phyloP scores from a whole-genome alignment of 23 tunicate genomes.

The Clavelina lepadiformis region DNA sequence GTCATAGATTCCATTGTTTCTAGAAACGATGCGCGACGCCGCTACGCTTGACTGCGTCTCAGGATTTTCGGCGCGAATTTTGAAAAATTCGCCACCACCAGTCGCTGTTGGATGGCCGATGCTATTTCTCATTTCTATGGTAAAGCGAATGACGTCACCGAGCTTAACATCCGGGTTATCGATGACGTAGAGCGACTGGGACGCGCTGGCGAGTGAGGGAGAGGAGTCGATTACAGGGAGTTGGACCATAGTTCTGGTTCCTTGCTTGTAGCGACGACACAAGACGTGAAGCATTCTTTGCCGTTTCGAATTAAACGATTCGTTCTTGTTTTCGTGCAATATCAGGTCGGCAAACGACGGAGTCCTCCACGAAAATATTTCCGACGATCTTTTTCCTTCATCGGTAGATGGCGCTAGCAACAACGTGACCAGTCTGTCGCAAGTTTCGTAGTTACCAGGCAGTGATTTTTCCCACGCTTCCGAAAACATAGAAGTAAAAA shows the following conservation, averaged over 20 bases:
- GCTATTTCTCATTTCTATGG: not conserved
- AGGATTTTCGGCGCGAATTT: slow-evolving; percentile 22
- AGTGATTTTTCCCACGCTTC: slow-evolving; percentile 12
- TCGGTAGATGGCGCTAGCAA: not conserved
- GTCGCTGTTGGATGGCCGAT: not conserved
- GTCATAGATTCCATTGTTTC: slow-evolving; percentile 10
- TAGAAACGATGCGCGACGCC: slow-evolving; percentile 3
- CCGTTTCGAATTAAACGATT: not conserved
- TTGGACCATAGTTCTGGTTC: not conserved
- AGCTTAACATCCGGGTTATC: not conserved
- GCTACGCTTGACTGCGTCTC: slow-evolving; percentile 12
- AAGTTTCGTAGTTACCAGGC: not conserved
- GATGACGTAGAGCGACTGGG: not conserved
- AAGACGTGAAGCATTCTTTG: too few species aligned
- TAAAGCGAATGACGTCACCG: not conserved
- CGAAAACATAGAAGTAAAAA: too few species aligned
- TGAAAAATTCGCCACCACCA: slow-evolving; percentile 26
- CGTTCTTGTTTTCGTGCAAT: not conserved
- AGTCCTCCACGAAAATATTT: slow-evolving; percentile 17
- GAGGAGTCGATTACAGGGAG: not conserved
- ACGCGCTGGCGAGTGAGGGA: not conserved
- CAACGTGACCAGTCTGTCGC: not conserved
- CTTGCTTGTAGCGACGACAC: not conserved
- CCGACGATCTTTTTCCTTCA: slow-evolving; percentile 11
- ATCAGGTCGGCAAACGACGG: slow-evolving; percentile 15